Base-by-base conservation (phyloP, 2,888 invertebrate species). In the Beris morrisii region DNA sequence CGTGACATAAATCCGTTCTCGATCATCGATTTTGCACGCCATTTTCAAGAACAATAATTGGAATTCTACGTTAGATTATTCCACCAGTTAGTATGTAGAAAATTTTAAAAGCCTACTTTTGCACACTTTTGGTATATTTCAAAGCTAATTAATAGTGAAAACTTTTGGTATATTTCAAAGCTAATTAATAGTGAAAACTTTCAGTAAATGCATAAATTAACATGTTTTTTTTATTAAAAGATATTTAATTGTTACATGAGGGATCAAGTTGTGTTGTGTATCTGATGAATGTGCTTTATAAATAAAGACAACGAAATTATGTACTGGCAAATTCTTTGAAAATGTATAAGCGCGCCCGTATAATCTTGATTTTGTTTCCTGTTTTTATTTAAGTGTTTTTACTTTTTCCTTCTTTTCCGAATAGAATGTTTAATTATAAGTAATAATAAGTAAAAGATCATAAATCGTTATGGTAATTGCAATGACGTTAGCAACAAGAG, bases 131-230 rank as follows among this genome's bases (percentile, higher is more conserved):
- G 22, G 22, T 22, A 22, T 22, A 38, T 7, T 38, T 38, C 1
- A 38, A 38, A 3, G 9, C 9, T 7, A 38, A 38, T 38, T 38
- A 38, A 5, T 38, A 38, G 9, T 38, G 3, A 38, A 7, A 38
- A 38, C 5, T 38, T 61, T 43, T 43, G 50, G 38, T 61, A 38
- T n/a, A 38, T 7, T 38, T 38, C 1, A 38, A 38, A 3, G 9
- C 9, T 7, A 38, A 38, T 38, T 38, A 38, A 5, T 38, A 38
- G 9, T 38, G 3, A 38, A 7, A 38, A 38, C 5, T 38, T 61
- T 43, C 52, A 61, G 38, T 61, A 38, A 38, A 61, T 61, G 61
- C 61, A 61, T 61, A 61, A 61, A 61, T 61, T 61, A 61, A 61
- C 61, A 61, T 61, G 22, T 22, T 45, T 48, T 43, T 56, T 61